phyloP scores from a whole-genome alignment of 1,140 invertebrate species.

The Formica selysi region DNA sequence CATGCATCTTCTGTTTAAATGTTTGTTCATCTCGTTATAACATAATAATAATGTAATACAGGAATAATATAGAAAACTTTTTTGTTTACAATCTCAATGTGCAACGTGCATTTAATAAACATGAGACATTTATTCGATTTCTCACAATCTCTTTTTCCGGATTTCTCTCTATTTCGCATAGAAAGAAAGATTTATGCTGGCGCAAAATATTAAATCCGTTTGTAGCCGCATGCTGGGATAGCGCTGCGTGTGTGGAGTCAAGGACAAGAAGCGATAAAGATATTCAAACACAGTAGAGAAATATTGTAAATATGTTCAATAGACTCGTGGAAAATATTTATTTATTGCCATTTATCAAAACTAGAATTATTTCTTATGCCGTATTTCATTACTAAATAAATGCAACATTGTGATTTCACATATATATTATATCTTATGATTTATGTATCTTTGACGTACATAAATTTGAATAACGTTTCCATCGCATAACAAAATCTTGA shows the following conservation, averaged over 20 bases:
- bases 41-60: slow-evolving; percentile 35
- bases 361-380: slow-evolving; percentile 11
- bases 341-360: slow-evolving; percentile 10
- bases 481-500: not conserved
- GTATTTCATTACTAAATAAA: slow-evolving; percentile 20
- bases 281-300: slow-evolving; percentile 55
- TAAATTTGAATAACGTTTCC: not conserved
- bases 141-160: slow-evolving; percentile 48
- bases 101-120: slow-evolving; percentile 60
- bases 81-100: slow-evolving; percentile 54
- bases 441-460: slow-evolving; percentile 9
- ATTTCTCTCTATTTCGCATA: slow-evolving; percentile 57
- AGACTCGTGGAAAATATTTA: slow-evolving; percentile 21
- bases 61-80: slow-evolving; percentile 11
- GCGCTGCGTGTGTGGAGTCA: slow-evolving; percentile 47
- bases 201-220: slow-evolving; percentile 63
- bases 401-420: slow-evolving; percentile 2
- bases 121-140: slow-evolving; percentile 63
- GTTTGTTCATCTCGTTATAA: slow-evolving; percentile 17
- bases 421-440: not conserved
- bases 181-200: slow-evolving; percentile 58
- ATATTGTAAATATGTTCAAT: slow-evolving; percentile 58
- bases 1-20: not conserved
- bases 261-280: slow-evolving; percentile 61
- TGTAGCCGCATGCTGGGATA: slow-evolving; percentile 39